Base-by-base conservation (phyloP, 2,888 invertebrate genomes). In the Drosophila diplacantha region DNA sequence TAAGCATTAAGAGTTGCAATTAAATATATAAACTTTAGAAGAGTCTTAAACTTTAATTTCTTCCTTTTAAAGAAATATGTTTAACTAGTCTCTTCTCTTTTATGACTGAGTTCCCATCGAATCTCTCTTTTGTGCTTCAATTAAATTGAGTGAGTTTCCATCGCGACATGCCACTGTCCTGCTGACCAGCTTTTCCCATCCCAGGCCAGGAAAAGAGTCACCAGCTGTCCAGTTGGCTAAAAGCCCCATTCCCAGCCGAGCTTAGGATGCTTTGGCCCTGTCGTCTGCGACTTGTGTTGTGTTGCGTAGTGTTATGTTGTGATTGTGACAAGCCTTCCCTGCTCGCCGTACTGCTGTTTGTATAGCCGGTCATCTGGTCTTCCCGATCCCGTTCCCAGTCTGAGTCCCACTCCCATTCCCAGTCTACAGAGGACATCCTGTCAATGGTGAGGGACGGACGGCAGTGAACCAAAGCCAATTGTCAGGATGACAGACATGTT, bases 401-500 rank as follows among this genome's bases (percentile, higher is more conserved):
- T 2, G 20, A 71, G 56, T 39, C 57, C 37, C 16, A 49, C 14
- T 24, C 50, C 41, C 18, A 46, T 3, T 44, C 41, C 46, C 14
- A 18, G 12, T 44, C 18, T 3, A 9, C 31, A n/a, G 46, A n/a
- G 31, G 16, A 46, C 63, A 29, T 57, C 44, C 60, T 47, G 55
- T 60, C 53, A 43, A 50, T 60, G 50, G 52, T 63, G 51, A 50
- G 65, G 50, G 54, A 66, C 68, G 65, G 54, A 64, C 67, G 67
- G 41, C 41, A 41, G 53, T 75, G 65, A 58, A 69, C 62, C 78
- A 72, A 77, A 78, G 81, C 78, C 78, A 78, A 79, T 79, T 79
- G 79, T 81, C 81, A 78, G 81, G 74, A 79, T 79, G 81, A 81
- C 81, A 75, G 70, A 75, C 73, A 77, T 73, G 69, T 73, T 70